Conservation (phyloP, 2,797 vertebrate genomes). For the Semaprochilodus insignis region DNA sequence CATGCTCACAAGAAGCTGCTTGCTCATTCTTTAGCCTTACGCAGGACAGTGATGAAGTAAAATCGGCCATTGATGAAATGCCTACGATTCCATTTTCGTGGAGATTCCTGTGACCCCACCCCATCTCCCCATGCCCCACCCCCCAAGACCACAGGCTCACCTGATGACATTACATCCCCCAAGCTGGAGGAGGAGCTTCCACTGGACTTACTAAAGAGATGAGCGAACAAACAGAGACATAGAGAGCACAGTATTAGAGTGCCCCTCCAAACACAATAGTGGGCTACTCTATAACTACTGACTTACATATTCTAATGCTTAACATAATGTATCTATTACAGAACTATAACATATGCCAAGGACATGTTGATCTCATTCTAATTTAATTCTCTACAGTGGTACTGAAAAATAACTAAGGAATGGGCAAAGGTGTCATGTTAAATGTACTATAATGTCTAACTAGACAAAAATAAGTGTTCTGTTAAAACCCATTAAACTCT, state of each 20-base stretch:
- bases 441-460: neutral
- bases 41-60: slow-evolving; percentile 61
- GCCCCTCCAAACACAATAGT: slow-evolving; percentile 22
- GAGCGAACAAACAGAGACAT: slow-evolving; percentile 62
- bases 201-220: slow-evolving; percentile 89
- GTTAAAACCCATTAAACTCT: neutral
- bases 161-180: slow-evolving; percentile 91
- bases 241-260: slow-evolving; percentile 47
- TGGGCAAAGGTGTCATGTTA: neutral
- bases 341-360: neutral
- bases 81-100: slow-evolving; percentile 56
- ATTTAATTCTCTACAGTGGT: slow-evolving; percentile 11
- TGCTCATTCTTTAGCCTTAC: slow-evolving; percentile 60
- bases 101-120: slow-evolving; percentile 59
- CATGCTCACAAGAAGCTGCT: slow-evolving; percentile 57
- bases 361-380: neutral
- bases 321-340: neutral
- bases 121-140: slow-evolving; percentile 44
- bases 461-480: neutral
- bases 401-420: neutral
- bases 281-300: slow-evolving; percentile 43
- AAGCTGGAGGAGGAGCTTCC: slow-evolving; percentile 94
- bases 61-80: slow-evolving; percentile 55
- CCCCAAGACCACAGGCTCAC: slow-evolving; percentile 62
- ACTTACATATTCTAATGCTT: slow-evolving; percentile 9